phyloP scores from a whole-genome alignment of 2,113 vertebrate species.

The Pavo muticus region DNA sequence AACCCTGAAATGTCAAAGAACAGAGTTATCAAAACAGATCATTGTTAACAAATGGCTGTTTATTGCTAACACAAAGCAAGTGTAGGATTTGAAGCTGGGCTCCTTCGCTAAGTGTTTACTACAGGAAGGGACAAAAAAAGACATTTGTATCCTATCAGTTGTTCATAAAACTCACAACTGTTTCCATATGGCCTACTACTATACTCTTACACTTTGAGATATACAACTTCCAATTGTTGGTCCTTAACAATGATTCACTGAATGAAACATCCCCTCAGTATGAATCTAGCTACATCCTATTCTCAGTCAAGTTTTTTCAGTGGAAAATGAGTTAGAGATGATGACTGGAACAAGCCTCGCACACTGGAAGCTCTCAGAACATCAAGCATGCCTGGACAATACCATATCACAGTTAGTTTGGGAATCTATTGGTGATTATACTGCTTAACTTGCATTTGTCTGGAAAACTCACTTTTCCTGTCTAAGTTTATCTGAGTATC shows the following conservation, averaged over 20 bases:
- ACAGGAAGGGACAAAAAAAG: slow-evolving; percentile 59
- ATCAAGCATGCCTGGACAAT: not conserved
- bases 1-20: slow-evolving; percentile 63
- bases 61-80: slow-evolving; percentile 65
- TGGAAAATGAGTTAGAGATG: not conserved
- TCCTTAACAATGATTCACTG: not conserved
- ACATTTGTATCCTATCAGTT: slow-evolving; percentile 50
- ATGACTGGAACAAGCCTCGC: not conserved
- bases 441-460: not conserved
- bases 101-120: slow-evolving; percentile 58
- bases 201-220: not conserved
- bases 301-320: not conserved
- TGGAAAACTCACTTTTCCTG: not conserved
- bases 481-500: not conserved
- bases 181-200: slow-evolving; percentile 38
- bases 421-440: not conserved
- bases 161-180: slow-evolving; percentile 38
- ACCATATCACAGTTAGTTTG: not conserved
- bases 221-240: not conserved
- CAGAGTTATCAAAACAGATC: slow-evolving; percentile 67
- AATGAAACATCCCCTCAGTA: not conserved
- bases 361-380: not conserved
- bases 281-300: not conserved
- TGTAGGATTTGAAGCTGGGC: slow-evolving; percentile 46
- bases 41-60: slow-evolving; percentile 69